A percentile compares a stretch with the other conserved stretches of the same genome.
Evolutionary conservation across 1,140 invertebrate species (phyloP).

Genomic region (Aphelenchoides besseyi): DNA sequence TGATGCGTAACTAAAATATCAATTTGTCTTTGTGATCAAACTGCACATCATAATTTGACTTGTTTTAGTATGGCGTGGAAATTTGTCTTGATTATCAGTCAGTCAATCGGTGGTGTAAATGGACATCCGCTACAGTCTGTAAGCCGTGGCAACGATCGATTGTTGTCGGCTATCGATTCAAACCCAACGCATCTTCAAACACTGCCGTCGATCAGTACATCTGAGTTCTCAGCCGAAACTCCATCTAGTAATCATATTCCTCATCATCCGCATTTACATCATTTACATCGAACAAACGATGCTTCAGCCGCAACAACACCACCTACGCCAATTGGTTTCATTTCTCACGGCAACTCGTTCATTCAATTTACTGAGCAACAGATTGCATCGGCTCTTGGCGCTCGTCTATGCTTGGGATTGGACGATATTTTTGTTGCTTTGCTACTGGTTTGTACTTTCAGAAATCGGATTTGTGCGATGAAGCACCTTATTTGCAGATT

Average conservation of each 20-base stretch:
- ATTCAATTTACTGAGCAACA: conserved; percentile 11
- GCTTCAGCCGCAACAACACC: neutral
- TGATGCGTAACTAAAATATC: neutral
- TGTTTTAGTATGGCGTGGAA: conserved; percentile 16
- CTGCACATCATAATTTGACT: too few species aligned
- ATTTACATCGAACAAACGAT: neutral
- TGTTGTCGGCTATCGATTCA: neutral
- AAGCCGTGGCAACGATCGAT: too few species aligned
- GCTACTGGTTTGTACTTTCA: conserved; percentile 54
- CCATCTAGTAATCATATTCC: too few species aligned
- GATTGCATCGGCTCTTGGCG: neutral
- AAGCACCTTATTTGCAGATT: conserved; percentile 50
- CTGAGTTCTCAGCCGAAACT: too few species aligned
- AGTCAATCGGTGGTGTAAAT: conserved; percentile 5
- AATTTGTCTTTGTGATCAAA: too few species aligned
- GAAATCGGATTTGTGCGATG: too few species aligned
- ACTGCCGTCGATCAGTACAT: too few species aligned
- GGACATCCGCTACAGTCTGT: conserved; percentile 2
- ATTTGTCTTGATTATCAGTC: conserved; percentile 14
- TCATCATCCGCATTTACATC: neutral
- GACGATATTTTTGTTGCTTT: conserved; percentile 57
- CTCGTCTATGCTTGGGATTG: conserved; percentile 50
- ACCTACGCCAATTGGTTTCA: neutral
- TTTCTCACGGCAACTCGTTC: neutral
- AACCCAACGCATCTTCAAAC: too few species aligned